These are phyloP conservation scores for Xyrichtys novacula DNA, from an alignment of 2,797 vertebrate species.

Conservation along the genomic window DNA sequence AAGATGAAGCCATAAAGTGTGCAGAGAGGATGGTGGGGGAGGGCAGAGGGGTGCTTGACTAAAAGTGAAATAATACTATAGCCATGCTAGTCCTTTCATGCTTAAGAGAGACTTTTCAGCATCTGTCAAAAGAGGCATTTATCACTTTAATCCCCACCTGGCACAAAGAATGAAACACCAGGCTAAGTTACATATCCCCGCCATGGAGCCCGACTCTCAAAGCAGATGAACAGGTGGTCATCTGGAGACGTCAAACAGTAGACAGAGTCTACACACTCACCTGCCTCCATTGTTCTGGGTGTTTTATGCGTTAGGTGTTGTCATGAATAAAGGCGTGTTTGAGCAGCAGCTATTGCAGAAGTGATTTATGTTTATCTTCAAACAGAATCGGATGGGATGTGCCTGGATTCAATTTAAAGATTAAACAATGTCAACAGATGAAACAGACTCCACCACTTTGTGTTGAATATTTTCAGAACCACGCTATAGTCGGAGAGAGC, in stretches of 20 bases:
- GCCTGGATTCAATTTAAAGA: conserved; percentile 23
- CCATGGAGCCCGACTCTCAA: conserved; percentile 67
- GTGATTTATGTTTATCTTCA: conserved; percentile 23
- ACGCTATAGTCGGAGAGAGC: background rate
- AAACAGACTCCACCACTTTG: background rate
- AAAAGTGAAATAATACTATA: conserved; percentile 56
- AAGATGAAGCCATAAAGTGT: conserved; percentile 61
- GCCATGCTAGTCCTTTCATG: conserved; percentile 74
- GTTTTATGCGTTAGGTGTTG: conserved; percentile 53
- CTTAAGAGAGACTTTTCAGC: conserved; percentile 77
- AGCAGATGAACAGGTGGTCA: conserved; percentile 84
- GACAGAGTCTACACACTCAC: conserved; percentile 71
- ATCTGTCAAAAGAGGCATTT: conserved; percentile 82
- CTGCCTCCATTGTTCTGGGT: conserved; percentile 72
- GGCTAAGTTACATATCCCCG: conserved; percentile 73
- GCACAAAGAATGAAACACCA: conserved; percentile 77
- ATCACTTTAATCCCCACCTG: conserved; percentile 82
- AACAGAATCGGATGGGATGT: background rate
- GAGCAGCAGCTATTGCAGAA: conserved; percentile 57
- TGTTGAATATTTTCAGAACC: background rate
- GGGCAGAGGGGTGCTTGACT: conserved; percentile 27
- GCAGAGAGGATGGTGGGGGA: conserved; percentile 32
- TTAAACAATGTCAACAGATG: conserved; percentile 9
- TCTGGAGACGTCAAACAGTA: conserved; percentile 58
- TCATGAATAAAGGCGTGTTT: conserved; percentile 68